phyloP scores from a whole-genome alignment of 92 coral and sea anemone species.

The Siderastrea siderea region DNA sequence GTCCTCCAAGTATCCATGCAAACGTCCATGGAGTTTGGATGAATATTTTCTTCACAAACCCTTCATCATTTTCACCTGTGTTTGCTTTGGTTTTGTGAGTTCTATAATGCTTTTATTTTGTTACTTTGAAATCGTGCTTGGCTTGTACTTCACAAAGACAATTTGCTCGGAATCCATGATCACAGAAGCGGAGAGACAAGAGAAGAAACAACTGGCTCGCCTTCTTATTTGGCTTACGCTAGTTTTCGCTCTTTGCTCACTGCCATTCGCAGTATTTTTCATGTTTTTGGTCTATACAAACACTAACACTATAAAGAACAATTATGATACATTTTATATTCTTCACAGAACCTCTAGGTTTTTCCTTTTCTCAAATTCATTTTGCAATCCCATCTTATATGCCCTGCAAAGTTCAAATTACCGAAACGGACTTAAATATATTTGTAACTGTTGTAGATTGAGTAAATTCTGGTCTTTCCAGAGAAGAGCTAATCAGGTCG shows the following conservation, averaged over 20 bases:
- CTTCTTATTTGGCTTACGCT: conserved; percentile 49
- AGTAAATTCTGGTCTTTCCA: neutral
- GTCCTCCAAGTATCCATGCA: conserved; percentile 41
- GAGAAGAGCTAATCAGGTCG: neutral
- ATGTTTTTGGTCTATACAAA: conserved; percentile 7
- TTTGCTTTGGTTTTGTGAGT: conserved; percentile 25
- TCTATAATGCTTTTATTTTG: neutral
- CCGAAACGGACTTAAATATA: conserved; percentile 35
- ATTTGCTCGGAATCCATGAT: conserved; percentile 28
- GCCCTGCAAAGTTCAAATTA: conserved; percentile 65
- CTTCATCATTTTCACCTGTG: conserved; percentile 48
- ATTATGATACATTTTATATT: neutral
- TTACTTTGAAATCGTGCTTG: conserved; percentile 34
- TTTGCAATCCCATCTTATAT: conserved; percentile 51
- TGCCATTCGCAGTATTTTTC: conserved; percentile 56
- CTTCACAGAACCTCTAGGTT: conserved; percentile 42
- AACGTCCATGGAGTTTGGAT: conserved; percentile 54
- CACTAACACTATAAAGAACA: neutral
- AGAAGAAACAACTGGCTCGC: conserved; percentile 60
- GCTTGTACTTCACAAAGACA: conserved; percentile 53
- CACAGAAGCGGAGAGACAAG: conserved; percentile 16
- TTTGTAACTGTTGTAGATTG: conserved; percentile 16
- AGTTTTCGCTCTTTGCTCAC: conserved; percentile 41
- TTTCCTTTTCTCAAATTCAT: conserved; percentile 50
- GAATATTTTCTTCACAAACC: conserved; percentile 20